Evolutionary conservation across 2,888 invertebrate genomes (phyloP).

Genomic region (Callyntrura guangdongensis): DNA sequence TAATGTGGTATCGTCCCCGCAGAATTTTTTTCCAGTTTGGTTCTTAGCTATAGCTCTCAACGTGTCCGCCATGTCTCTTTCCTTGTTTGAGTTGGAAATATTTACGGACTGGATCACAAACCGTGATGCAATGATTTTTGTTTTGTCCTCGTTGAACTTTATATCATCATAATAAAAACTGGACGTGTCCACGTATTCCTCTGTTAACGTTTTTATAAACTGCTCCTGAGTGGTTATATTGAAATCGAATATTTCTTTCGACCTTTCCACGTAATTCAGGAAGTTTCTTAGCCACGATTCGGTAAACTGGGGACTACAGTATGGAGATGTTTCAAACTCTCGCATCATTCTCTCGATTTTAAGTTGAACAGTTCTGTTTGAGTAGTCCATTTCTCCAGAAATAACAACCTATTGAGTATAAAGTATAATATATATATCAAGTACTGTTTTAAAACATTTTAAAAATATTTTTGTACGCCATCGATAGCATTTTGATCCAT

Average conservation of each 20-base stretch:
- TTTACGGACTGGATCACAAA: slow-evolving; percentile 96
- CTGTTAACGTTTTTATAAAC: slow-evolving; percentile 92
- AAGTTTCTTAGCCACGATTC: slow-evolving; percentile 96
- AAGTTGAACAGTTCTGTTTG: slow-evolving; percentile 91
- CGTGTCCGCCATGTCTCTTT: slow-evolving; percentile 95
- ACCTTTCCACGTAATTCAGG: slow-evolving; percentile 90
- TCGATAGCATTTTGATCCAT: too few species aligned
- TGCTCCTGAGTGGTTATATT: slow-evolving; percentile 91
- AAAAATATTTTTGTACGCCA: too few species aligned
- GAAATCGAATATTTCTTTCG: slow-evolving; percentile 86
- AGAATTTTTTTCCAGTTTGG: slow-evolving; percentile 87
- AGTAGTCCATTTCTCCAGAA: slow-evolving; percentile 93
- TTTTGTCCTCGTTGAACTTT: slow-evolving; percentile 91
- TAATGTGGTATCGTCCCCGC: slow-evolving; percentile 74
- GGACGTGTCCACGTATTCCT: slow-evolving; percentile 87
- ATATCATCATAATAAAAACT: slow-evolving; percentile 92
- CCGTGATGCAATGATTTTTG: slow-evolving; percentile 93
- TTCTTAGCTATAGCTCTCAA: slow-evolving; percentile 91
- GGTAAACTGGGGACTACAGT: slow-evolving; percentile 88
- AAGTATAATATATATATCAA: too few species aligned
- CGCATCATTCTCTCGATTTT: slow-evolving; percentile 92
- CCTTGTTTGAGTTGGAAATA: slow-evolving; percentile 95
- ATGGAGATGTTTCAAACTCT: slow-evolving; percentile 89
- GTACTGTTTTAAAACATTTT: too few species aligned
- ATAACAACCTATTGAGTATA: slow-evolving; percentile 96